Evolutionary conservation across 2,797 vertebrate species (phyloP), one percentile per base, ranked within the genome.

Genomic region (Silurus lanzhouensis): DNA sequence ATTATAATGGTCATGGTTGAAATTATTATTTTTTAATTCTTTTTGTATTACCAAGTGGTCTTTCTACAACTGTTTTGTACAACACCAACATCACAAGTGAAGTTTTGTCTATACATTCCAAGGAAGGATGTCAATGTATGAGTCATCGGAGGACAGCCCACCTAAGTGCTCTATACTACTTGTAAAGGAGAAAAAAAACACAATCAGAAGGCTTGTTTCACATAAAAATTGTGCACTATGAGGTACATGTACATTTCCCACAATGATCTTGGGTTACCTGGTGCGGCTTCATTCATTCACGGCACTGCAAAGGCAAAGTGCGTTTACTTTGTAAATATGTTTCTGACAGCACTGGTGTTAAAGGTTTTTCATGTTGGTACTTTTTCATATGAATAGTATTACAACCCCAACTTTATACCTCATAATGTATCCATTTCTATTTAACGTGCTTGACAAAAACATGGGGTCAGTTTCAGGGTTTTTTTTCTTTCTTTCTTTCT

Each of bases 31-130:
- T 94, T 91, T 89, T 90, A 93, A 87, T 90, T 91, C 83, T 94
- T 91, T 95, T 95, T 95, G 90, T 94, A 93, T 92, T 90, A 90
- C 88, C 38, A 90, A 92, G 92, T 93, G 92, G 86, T 93, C 88
- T 93, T 93, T 93, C 91, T 82, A 82, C 88, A 84, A 84, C 90
- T 89, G 90, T 94, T 94, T 94, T 94, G 88, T 94, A 94, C 87
- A 92, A 79, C 91, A 90, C 88, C 89, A 87, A 89, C 91, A 89
- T 88, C 88, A 87, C 89, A 90, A 90, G 86, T 91, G 89, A 91
- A 83, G 89, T 91, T 92, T 77, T 89, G 93, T 91, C 88, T 88
- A 88, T 89, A 94, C 94, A 93, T 94, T 95, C 93, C 93, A 90
- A 92, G 91, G 88, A 85, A 89, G 91, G 92, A 92, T 87, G 92